These are phyloP conservation scores for Micoletzkya japonica DNA, from an alignment of 2,888 invertebrate species.

Conservation along the genomic window DNA sequence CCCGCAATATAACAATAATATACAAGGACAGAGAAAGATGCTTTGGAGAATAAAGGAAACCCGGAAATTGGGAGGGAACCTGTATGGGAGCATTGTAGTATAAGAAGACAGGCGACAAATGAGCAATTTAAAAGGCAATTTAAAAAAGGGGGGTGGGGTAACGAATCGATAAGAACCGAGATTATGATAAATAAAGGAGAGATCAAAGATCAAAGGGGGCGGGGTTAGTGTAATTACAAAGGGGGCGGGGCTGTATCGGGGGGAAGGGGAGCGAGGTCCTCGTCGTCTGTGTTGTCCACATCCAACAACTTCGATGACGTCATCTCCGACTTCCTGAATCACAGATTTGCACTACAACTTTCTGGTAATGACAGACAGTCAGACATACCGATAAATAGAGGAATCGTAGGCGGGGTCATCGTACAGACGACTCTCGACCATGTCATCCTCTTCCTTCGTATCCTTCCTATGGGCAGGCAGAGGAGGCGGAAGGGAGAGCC, in stretches of 20 bases:
- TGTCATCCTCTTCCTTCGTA: not conserved
- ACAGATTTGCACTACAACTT: constrained; percentile 3
- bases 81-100: no score
- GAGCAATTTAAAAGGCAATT: no score
- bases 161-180: no score
- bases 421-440: constrained; percentile 17
- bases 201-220: no score
- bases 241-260: constrained; percentile 25
- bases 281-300: constrained; percentile 31
- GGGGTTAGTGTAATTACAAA: not conserved
- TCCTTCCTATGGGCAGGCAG: constrained; percentile 13
- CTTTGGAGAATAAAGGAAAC: no score
- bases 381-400: not conserved
- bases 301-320: constrained; percentile 20
- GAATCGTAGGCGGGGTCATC: constrained; percentile 24
- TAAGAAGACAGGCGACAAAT: no score
- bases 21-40: no score
- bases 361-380: not conserved
- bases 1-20: no score
- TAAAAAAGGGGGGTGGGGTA: no score
- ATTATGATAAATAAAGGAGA: no score
- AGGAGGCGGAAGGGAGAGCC: constrained; percentile 11
- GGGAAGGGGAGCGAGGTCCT: constrained; percentile 24
- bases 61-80: no score
- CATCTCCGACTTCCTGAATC: constrained; percentile 21